These are phyloP conservation scores for Argentina silus DNA, from an alignment of 2,797 vertebrate species.

Conservation along the genomic window DNA sequence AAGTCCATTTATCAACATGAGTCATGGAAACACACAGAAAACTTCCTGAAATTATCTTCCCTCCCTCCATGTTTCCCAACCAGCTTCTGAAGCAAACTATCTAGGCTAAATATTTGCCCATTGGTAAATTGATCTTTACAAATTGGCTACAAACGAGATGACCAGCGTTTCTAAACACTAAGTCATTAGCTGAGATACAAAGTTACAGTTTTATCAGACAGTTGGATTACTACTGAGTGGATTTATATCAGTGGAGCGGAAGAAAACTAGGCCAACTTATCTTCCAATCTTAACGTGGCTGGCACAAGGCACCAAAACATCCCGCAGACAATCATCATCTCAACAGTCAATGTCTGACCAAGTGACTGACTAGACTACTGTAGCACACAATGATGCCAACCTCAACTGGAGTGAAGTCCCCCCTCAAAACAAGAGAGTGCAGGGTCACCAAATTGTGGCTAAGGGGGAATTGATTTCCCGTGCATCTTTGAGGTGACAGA, in stretches of 20 bases:
- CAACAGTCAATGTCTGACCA: conserved; percentile 39
- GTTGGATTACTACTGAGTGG: not conserved
- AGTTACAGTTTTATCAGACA: not conserved
- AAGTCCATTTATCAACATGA: not conserved
- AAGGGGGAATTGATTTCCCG: conserved; percentile 52
- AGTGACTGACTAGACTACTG: conserved; percentile 57
- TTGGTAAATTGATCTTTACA: not conserved
- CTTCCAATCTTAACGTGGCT: not conserved
- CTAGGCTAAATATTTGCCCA: not conserved
- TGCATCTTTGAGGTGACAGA: conserved; percentile 36
- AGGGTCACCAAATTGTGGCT: conserved; percentile 33
- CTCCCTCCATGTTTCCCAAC: not conserved
- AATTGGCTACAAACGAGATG: not conserved
- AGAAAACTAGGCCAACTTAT: not conserved
- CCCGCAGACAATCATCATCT: not conserved
- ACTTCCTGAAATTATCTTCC: not conserved
- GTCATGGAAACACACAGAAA: not conserved
- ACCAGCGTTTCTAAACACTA: not conserved
- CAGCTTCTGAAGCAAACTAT: not conserved
- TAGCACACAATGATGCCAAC: conserved; percentile 17
- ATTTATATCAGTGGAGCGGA: not conserved
- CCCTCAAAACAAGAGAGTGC: conserved; percentile 7
- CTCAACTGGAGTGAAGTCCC: conserved; percentile 12
- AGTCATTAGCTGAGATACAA: not conserved
- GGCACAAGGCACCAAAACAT: not conserved